Evolutionary conservation across 1,140 invertebrate genomes (phyloP), one percentile per base, ranked within the genome.

Genomic region (Tetramorium alpestre): DNA sequence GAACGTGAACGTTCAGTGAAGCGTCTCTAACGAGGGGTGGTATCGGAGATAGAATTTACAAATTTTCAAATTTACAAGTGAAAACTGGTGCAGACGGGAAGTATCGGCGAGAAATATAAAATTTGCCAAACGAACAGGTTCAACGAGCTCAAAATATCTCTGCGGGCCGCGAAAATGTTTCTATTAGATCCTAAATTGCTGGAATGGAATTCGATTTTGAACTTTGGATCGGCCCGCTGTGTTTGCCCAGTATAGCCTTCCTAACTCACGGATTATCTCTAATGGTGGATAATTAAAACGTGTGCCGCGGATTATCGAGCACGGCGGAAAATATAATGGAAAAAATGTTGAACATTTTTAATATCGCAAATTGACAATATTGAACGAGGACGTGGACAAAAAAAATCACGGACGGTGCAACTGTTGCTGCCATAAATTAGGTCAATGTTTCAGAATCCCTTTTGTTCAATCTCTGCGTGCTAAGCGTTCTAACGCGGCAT

Each of bases 381-480:
- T 49, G 41, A 69, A 69, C 13, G 11, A 4, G 11, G 6, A 0
- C 41, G 28, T 5, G 58, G 44, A n/a, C 16, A 81, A 54, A 67
- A 80, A 49, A 69, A 69, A 67, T 80, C 33, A 33, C 62, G 49
- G 49, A 38, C 33, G 28, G 64, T 33, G 78, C 69, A 18, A 49
- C 80, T 75, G 80, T 75, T 75, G 80, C 80, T 60, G 41, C 54
- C 13, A 60, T 73, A 75, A 84, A 60, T 84, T 72, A 62, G 80
- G 69, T 60, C 80, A 62, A 33, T 73, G 69, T 60, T 75, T 49
- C 69, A n/a, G 41, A 10, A 49, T 60, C 28, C 33, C 33, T 49
- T 54, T n/a, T 28, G 38, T 38, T 51, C 13, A 47, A 56, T 56
- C 22, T 70, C 33, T 4, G 58, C 25, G 41, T 18, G 25, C 49